Conservation (phyloP, 2,113 vertebrate genomes). For the Alligator sinensis region DNA sequence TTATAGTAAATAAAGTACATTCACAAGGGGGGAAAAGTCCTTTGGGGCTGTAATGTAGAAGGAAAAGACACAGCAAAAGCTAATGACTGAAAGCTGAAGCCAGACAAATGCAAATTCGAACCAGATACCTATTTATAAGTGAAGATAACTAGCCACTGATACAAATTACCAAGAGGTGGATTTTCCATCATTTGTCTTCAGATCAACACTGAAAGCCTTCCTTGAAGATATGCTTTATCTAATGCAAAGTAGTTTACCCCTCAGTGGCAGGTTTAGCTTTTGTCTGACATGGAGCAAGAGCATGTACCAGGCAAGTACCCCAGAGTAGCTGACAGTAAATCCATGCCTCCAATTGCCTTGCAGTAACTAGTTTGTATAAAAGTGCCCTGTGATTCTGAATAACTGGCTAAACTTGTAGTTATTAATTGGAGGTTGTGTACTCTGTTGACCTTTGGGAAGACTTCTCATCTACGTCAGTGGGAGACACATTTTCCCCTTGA, state of each 20-base stretch:
- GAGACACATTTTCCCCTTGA: too few relatives aligned
- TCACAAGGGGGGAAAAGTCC: background rate
- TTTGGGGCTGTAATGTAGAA: background rate
- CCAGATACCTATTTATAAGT: background rate
- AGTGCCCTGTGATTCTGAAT: too few relatives aligned
- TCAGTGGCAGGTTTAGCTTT: too few relatives aligned
- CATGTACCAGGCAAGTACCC: too few relatives aligned
- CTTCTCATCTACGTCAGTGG: too few relatives aligned
- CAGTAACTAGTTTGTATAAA: too few relatives aligned
- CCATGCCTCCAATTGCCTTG: too few relatives aligned
- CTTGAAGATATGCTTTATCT: background rate
- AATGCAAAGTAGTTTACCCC: background rate
- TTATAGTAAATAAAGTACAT: background rate
- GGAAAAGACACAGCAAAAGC: background rate
- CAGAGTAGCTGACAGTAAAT: too few relatives aligned
- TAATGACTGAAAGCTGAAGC: background rate
- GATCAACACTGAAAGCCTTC: background rate
- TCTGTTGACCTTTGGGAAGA: too few relatives aligned
- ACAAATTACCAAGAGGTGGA: background rate
- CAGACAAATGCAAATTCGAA: background rate
- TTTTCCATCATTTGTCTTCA: background rate
- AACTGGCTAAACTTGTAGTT: too few relatives aligned
- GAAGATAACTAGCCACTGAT: background rate
- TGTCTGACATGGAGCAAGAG: too few relatives aligned
- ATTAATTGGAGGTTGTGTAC: too few relatives aligned